Conservation (phyloP, 2,797 vertebrate species). For the Tenualosa thibaudeaui region DNA sequence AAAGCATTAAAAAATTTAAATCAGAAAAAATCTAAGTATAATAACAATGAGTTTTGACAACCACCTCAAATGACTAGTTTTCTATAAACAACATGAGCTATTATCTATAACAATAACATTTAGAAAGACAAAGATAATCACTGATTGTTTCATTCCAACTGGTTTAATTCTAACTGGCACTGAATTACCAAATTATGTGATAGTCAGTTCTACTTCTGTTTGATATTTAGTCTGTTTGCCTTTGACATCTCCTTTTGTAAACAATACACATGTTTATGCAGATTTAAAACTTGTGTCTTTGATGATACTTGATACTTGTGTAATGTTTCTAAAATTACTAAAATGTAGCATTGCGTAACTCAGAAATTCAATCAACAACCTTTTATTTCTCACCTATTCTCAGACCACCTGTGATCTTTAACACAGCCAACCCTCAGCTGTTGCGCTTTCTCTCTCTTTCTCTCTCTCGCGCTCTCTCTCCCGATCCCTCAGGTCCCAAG, state of each 20-base stretch:
- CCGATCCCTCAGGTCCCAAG: neutral
- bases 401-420: slow-evolving; percentile 5
- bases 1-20: neutral
- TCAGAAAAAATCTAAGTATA: neutral
- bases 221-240: neutral
- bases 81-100: neutral
- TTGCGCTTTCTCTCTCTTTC: neutral
- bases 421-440: slow-evolving; percentile 4
- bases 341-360: neutral
- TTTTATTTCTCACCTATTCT: slow-evolving; percentile 25
- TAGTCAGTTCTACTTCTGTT: neutral
- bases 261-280: neutral
- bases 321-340: neutral
- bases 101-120: neutral
- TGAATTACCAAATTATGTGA: neutral
- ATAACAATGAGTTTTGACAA: neutral
- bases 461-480: neutral
- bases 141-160: neutral
- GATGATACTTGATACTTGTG: neutral
- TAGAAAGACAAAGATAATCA: neutral
- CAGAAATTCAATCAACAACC: neutral
- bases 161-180: neutral
- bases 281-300: neutral
- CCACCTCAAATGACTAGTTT: neutral
- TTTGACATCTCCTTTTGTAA: neutral